Conservation (phyloP, 2,888 invertebrate genomes). For the Tetragnatha montana region DNA sequence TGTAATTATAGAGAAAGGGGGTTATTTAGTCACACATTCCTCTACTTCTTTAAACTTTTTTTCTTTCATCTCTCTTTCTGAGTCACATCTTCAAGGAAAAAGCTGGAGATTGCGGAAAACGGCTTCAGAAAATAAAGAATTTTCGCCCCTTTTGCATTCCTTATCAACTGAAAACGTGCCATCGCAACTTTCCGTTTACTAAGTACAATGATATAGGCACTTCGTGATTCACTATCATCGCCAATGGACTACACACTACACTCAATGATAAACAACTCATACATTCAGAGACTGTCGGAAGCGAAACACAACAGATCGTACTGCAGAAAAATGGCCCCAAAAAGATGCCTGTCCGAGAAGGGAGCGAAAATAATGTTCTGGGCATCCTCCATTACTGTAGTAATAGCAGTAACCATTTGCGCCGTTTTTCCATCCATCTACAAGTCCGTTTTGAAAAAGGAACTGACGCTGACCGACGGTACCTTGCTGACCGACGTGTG, state of each 20-base stretch:
- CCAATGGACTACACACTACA: neutral
- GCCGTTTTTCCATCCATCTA: conserved; percentile 48
- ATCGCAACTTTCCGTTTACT: neutral
- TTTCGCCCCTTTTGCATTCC: neutral
- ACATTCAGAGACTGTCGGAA: neutral
- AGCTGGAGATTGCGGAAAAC: too few species aligned
- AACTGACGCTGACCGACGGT: conserved; percentile 35
- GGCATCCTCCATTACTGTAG: neutral
- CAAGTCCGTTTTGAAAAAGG: conserved; percentile 24
- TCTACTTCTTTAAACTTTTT: too few species aligned
- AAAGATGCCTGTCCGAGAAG: conserved; percentile 13
- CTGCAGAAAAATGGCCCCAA: conserved; percentile 32
- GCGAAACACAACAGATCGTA: neutral
- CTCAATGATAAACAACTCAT: neutral
- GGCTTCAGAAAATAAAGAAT: too few species aligned
- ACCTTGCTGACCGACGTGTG: conserved; percentile 55
- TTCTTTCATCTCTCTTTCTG: too few species aligned
- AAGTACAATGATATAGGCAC: neutral
- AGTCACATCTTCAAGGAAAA: too few species aligned
- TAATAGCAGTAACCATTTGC: conserved; percentile 10
- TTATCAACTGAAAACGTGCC: neutral
- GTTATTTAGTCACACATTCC: too few species aligned
- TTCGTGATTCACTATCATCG: neutral
- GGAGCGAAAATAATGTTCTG: conserved; percentile 18
- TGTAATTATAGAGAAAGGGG: too few species aligned